Evolutionary conservation across 2,888 invertebrate species (phyloP), one percentile per base, ranked within the genome.

Genomic region (Lasioglossum calceatum): DNA sequence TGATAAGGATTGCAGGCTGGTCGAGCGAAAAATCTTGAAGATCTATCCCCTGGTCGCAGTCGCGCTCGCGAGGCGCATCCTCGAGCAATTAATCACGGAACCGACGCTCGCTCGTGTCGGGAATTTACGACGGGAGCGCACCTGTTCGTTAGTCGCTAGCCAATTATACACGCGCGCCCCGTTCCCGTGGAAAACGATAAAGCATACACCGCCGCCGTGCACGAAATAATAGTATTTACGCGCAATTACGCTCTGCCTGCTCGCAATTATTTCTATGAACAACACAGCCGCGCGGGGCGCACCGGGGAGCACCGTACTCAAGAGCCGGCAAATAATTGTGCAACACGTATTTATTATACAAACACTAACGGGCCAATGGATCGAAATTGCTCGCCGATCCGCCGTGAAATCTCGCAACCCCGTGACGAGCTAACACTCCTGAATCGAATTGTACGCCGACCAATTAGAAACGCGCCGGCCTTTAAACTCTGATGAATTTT

Each of bases 61-160:
- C 27, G 61, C 61, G 16, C 27, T 27, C 27, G 27, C 61, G 61
- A 16, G 27, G 23, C 54, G 44, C 32, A 72, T 47, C 50, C 36
- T 47, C 50, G 81, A 10, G n/a, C 39, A 67, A 80, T 82, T 82
- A 82, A 82, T 82, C 73, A 73, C 44, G 23, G 32, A 42, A 67
- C 8, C 67, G 74, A 75, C 58, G 50, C 44, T n/a, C 44, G 27
- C 27, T n/a, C 61, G 61, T 19, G 54, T 5, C 36, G 58, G 67
- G 70, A 77, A 77, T 64, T 67, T 72, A 71, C 61, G 47, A 61
- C 75, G 75, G 54, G 47, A 79, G 79, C 58, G 71, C 75, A 75
- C 44, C 79, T 77, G 81, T 81, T 67, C 42, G 77, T 77, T 84
- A 76, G 32, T 39, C 32, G 16, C 72, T 32, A n/a, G 50, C 36